Evolutionary conservation across 2,888 invertebrate species (phyloP), one percentile per base, ranked within the genome.

Genomic region (Tenodera sinensis): DNA sequence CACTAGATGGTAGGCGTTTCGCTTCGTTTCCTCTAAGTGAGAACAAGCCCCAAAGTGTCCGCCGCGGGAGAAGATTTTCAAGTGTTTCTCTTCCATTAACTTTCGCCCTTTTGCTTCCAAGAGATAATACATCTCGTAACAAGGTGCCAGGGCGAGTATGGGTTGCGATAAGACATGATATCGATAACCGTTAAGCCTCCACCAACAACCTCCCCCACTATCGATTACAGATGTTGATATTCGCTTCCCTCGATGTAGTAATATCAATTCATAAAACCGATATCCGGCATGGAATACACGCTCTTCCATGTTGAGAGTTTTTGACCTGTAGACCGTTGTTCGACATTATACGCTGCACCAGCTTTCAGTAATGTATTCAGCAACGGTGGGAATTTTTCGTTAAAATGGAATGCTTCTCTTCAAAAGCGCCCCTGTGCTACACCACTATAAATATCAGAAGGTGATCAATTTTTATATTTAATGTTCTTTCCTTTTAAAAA

Each of bases 51-150:
- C 2, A 42, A 42, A 42, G 54, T 71, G 54, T 71, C 54, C 54
- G 54, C 54, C 25, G 54, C 54, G 54, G 6, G 54, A 71, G 54
- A 71, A 71, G 54, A 71, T 71, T 71, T 71, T 54, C 85, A 54
- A 85, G 85, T 85, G 85, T 85, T 85, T 85, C 85, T 54, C 85
- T 85, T 85, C 54, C 85, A 85, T 85, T 85, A 85, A 85, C 85
- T 84, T n/a, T 25, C 34, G 30, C 84, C 30, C 84, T 34, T 71
- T 71, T 71, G 54, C 54, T 71, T 71, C 54, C 54, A 71, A 71
- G 54, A 71, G 54, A 71, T 71, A 71, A 71, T 71, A 71, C 54
- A 71, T 71, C 54, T 71, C 54, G 54, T 71, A 71, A 71, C 54
- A 71, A 71, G 54, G 54, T 71, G 54, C 54, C 54, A 71, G 25